A percentile compares a stretch with the other conserved stretches of the same genome.
Conservation (phyloP, 2,888 invertebrate genomes). For the Ochropleura leucogaster region DNA sequence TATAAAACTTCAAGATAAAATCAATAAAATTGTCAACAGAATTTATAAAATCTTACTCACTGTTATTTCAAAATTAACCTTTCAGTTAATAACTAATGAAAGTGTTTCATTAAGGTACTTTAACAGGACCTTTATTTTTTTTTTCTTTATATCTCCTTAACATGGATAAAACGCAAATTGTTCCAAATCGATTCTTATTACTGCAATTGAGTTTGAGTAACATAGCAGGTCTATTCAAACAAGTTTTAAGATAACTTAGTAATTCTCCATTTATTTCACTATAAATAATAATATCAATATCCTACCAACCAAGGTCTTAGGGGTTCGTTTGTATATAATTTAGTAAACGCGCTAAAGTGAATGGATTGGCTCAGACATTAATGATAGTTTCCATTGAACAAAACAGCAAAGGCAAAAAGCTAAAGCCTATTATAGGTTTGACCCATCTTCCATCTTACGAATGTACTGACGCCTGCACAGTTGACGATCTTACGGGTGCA, state of each 20-base stretch:
- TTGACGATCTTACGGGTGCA: too few relatives aligned
- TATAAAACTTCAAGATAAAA: too few relatives aligned
- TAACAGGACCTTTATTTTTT: background rate
- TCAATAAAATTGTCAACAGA: background rate
- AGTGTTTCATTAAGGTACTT: background rate
- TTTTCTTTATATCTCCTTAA: background rate
- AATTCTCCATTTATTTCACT: slow-evolving; percentile 49
- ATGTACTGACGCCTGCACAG: too few relatives aligned
- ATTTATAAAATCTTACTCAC: background rate
- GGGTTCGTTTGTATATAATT: slow-evolving; percentile 15
- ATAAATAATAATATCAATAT: slow-evolving; percentile 47
- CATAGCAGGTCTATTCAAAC: slow-evolving; percentile 21
- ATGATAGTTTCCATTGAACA: background rate
- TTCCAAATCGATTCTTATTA: slow-evolving; percentile 22
- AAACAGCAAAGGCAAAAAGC: too few relatives aligned
- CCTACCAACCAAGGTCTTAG: slow-evolving; percentile 54
- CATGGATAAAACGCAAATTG: slow-evolving; percentile 3
- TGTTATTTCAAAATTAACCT: too few relatives aligned
- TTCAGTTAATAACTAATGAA: too few relatives aligned
- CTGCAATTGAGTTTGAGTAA: slow-evolving; percentile 24
- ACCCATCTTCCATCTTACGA: too few relatives aligned
- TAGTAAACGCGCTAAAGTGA: background rate
- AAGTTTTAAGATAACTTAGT: slow-evolving; percentile 35
- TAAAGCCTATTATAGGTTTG: too few relatives aligned
- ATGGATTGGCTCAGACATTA: background rate